Conservation (phyloP, 1,140 invertebrate species). For the Leptoteleia sp. region DNA sequence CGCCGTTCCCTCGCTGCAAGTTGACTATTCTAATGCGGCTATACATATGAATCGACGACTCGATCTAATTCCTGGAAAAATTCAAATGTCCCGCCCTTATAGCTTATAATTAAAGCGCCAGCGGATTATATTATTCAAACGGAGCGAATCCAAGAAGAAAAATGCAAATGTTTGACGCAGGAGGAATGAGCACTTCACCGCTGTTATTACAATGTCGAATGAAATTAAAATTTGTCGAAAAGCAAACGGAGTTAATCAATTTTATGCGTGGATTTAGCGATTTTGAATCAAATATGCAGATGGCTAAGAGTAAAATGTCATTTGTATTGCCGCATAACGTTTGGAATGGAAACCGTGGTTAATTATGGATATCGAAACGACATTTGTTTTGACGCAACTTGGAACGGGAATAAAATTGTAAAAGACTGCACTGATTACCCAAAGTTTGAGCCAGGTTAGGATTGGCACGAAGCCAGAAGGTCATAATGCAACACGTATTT, state of each 20-base stretch:
- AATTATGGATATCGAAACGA: slow-evolving; percentile 15
- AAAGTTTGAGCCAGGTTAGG: slow-evolving; percentile 45
- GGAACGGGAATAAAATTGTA: too few relatives aligned
- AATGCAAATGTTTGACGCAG: slow-evolving; percentile 24
- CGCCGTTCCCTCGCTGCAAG: too few relatives aligned
- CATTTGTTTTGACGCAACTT: slow-evolving; percentile 1
- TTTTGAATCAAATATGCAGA: too few relatives aligned
- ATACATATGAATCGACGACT: slow-evolving; percentile 3
- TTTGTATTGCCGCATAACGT: too few relatives aligned
- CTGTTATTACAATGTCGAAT: neutral
- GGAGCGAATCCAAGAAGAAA: neutral
- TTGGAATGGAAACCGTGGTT: too few relatives aligned
- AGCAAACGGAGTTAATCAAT: slow-evolving; percentile 26
- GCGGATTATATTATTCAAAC: neutral
- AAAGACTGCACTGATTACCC: slow-evolving; percentile 24
- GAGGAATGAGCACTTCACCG: too few relatives aligned
- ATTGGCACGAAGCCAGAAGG: slow-evolving; percentile 58
- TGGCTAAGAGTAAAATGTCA: slow-evolving; percentile 1
- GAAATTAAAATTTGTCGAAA: slow-evolving; percentile 27
- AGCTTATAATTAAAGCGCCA: slow-evolving; percentile 29
- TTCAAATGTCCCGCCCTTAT: slow-evolving; percentile 37
- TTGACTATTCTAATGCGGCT: slow-evolving; percentile 36
- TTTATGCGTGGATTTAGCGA: neutral
- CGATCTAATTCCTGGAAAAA: slow-evolving; percentile 40
- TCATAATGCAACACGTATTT: slow-evolving; percentile 68